A percentile compares a stretch with the other conserved stretches of the same genome.
Conservation (phyloP, 2,888 invertebrate genomes). For the Epistrophe eligans region DNA sequence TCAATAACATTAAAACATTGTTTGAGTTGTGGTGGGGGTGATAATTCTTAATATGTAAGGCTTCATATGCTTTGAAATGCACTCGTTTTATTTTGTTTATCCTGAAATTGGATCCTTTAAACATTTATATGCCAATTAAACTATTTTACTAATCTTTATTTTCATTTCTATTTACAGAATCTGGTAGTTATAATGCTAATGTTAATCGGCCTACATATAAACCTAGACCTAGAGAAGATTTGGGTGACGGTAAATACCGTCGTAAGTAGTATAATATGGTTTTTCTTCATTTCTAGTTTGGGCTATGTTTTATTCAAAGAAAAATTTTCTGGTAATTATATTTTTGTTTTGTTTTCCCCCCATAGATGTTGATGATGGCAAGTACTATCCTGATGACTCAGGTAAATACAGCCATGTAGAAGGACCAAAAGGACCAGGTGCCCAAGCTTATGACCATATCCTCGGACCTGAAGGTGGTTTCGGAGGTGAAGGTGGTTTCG, state of each 20-base stretch:
- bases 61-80: conserved; percentile 62
- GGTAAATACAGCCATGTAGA: conserved; percentile 82
- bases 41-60: conserved; percentile 61
- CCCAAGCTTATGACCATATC: conserved; percentile 81
- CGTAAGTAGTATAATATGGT: conserved; percentile 59
- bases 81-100: conserved; percentile 28
- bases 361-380: conserved; percentile 78
- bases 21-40: conserved; percentile 43
- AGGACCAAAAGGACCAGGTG: conserved; percentile 83
- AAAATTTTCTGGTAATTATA: conserved; percentile 8
- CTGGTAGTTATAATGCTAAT: conserved; percentile 40
- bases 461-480: conserved; percentile 81
- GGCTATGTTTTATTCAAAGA: not conserved
- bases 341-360: conserved; percentile 9
- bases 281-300: conserved; percentile 9
- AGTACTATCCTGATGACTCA: conserved; percentile 82
- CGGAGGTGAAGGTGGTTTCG: conserved; percentile 80
- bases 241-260: conserved; percentile 71
- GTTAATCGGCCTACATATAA: conserved; percentile 24
- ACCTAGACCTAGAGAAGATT: not conserved
- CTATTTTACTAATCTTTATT: conserved; percentile 1
- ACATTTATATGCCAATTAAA: not conserved
- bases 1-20: conserved; percentile 36
- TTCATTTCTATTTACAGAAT: conserved; percentile 54
- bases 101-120: conserved; percentile 28